Evolutionary conservation across 2,113 vertebrate species (phyloP), one percentile per base, ranked within the genome.

Genomic region (Empidonax traillii): DNA sequence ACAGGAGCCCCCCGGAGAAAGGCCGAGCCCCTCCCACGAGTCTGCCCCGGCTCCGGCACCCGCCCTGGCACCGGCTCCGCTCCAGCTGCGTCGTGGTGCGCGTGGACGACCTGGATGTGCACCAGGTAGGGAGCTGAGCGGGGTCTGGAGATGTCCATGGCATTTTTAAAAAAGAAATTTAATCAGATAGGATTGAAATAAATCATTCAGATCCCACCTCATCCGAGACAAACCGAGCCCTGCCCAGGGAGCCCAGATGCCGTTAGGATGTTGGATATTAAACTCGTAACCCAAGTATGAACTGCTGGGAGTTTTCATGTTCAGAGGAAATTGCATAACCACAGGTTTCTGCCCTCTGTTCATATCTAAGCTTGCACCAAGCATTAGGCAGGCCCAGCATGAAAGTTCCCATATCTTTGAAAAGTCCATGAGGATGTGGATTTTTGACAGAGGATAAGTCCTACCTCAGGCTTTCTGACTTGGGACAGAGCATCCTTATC

Each of bases 41-140:
- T 24, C 49, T 95, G 27, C 92, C 94, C 0, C 95, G 83, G 25
- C 94, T 97, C 15, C 51, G 93, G 35, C 89, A 74, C 43, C 98
- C 97, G 4, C 96, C 98, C 3, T 98, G 99, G 97, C 98, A 98
- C 95, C 98, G 98, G 63, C 98, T 99, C 46, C 98, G 99, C 21
- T 99, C 99, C n/a, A 99, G 99, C 97, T 99, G 99, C 6, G 82
- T 99, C 91, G 97, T 99, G 49, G 87, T 99, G 65, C 95, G 99
- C 23, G 98, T 99, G 89, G 99, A 99, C 71, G 99, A 99, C 94
- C 80, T 99, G 96, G 98, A 99, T 96, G 98, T 99, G 89, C 98
- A 99, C 97, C 99, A 99, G 99, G 99, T 99, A 68, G 96, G 97
- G 33, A 20, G 30, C 14, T 55, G 56, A 44, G 46, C 35, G 11